Conservation (phyloP, 2,888 invertebrate species). For the Drosophila prostipennis region DNA sequence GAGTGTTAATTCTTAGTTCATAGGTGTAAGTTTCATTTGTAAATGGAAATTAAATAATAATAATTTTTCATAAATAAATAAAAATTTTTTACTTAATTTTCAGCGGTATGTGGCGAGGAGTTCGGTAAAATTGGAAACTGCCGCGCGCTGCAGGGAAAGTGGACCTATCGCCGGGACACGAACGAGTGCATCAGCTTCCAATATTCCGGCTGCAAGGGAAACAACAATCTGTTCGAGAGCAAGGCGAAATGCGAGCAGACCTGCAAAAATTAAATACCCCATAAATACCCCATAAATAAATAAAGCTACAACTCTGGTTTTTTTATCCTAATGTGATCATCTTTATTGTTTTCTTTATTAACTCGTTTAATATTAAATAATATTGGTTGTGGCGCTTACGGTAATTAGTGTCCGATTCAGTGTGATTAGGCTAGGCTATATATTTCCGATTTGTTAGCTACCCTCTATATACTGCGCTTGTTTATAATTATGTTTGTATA, state of each 20-base stretch:
- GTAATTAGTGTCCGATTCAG: conserved; percentile 43
- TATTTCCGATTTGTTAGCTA: conserved; percentile 49
- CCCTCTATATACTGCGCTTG: conserved; percentile 19
- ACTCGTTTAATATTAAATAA: conserved; percentile 53
- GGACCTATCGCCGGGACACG: conserved; percentile 52
- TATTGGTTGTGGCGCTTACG: conserved; percentile 37
- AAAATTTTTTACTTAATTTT: neutral
- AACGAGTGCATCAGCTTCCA: conserved; percentile 88
- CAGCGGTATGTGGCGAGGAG: conserved; percentile 63
- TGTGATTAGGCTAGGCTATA: conserved; percentile 50
- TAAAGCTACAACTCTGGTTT: neutral
- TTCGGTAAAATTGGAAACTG: conserved; percentile 54
- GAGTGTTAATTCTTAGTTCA: no score
- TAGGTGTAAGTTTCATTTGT: no score
- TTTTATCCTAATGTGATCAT: conserved; percentile 52
- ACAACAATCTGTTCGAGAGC: conserved; percentile 89
- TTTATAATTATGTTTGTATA: conserved; percentile 17
- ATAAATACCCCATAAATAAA: conserved; percentile 33
- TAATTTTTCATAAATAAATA: no score
- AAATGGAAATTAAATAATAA: no score
- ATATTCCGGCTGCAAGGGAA: conserved; percentile 90
- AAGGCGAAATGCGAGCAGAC: conserved; percentile 86
- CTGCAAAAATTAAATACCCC: conserved; percentile 83
- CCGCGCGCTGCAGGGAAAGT: conserved; percentile 18
- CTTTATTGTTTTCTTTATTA: conserved; percentile 64